Conservation (phyloP, 2,797 vertebrate species). For the Alca torda region DNA sequence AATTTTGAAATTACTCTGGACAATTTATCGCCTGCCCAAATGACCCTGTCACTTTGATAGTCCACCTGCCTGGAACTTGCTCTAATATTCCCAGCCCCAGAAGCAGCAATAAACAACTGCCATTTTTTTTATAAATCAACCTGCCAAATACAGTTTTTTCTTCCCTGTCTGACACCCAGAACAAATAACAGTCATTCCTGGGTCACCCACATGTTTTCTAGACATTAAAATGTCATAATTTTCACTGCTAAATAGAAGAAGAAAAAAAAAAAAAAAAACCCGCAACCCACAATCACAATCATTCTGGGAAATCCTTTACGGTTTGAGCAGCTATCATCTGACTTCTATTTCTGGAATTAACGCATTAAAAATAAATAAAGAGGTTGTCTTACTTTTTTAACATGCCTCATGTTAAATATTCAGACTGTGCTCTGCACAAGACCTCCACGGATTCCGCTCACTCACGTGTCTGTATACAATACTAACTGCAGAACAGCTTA, state of each 20-base stretch:
- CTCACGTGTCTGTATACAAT: not conserved
- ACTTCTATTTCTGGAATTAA: slow-evolving; percentile 41
- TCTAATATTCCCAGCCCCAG: not conserved
- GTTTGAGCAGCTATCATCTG: not conserved
- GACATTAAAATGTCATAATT: not conserved
- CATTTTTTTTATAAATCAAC: not conserved
- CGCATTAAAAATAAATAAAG: slow-evolving; percentile 37
- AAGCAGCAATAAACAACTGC: not conserved
- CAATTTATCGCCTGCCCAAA: slow-evolving; percentile 23
- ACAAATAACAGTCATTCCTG: not conserved
- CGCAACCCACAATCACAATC: not conserved
- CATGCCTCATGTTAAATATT: not conserved
- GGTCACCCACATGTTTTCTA: not conserved
- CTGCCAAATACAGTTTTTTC: not conserved
- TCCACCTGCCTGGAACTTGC: not conserved
- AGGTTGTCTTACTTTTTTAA: not conserved
- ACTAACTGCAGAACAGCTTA: not conserved
- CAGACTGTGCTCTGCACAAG: not conserved
- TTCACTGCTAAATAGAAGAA: not conserved
- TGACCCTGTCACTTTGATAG: not conserved
- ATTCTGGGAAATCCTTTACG: not conserved
- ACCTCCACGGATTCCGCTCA: not conserved
- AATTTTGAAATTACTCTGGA: slow-evolving; percentile 19
- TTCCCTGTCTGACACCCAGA: not conserved
- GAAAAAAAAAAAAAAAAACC: not conserved